These are phyloP conservation scores for Tetramorium alpestre DNA, from an alignment of 1,140 invertebrate genomes.

Conservation along the genomic window DNA sequence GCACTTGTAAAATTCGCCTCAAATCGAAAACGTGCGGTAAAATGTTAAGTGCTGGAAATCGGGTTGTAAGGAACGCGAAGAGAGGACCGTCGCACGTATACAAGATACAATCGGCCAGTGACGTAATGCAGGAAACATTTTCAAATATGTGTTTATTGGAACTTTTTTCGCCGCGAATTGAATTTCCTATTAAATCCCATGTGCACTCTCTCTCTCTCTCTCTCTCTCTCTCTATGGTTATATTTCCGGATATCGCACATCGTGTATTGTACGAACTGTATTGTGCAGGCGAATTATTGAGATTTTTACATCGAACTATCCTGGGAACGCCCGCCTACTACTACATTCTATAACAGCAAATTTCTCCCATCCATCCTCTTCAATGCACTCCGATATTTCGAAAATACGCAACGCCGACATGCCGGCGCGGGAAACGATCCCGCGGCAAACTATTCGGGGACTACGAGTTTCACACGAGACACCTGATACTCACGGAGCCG, in stretches of 20 bases:
- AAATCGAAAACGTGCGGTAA: neutral
- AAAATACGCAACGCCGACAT: slow-evolving; percentile 49
- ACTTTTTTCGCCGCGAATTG: slow-evolving; percentile 20
- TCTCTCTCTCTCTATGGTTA: neutral
- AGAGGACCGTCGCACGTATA: neutral
- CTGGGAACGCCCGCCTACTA: slow-evolving; percentile 35
- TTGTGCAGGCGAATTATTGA: slow-evolving; percentile 42
- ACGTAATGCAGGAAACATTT: neutral
- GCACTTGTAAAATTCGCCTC: neutral
- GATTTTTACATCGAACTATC: slow-evolving; percentile 60
- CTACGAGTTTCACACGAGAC: slow-evolving; percentile 49
- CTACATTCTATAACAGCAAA: slow-evolving; percentile 46
- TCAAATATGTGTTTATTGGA: slow-evolving; percentile 10
- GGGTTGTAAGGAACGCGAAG: neutral
- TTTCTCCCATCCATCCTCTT: slow-evolving; percentile 44
- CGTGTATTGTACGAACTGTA: slow-evolving; percentile 14
- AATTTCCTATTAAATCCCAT: slow-evolving; percentile 34
- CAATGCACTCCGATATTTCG: slow-evolving; percentile 43
- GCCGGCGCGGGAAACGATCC: slow-evolving; percentile 36
- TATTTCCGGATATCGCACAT: slow-evolving; percentile 36
- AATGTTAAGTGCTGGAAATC: neutral
- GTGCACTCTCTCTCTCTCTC: neutral
- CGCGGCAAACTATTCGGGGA: slow-evolving; percentile 37
- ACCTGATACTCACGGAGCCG: slow-evolving; percentile 37
- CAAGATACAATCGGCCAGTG: too few species aligned